Percentiles rank a stretch among this genome's conserved stretches.
phyloP scores from a whole-genome alignment of 2,888 invertebrate genomes.

The Andrena haemorrhoa region DNA sequence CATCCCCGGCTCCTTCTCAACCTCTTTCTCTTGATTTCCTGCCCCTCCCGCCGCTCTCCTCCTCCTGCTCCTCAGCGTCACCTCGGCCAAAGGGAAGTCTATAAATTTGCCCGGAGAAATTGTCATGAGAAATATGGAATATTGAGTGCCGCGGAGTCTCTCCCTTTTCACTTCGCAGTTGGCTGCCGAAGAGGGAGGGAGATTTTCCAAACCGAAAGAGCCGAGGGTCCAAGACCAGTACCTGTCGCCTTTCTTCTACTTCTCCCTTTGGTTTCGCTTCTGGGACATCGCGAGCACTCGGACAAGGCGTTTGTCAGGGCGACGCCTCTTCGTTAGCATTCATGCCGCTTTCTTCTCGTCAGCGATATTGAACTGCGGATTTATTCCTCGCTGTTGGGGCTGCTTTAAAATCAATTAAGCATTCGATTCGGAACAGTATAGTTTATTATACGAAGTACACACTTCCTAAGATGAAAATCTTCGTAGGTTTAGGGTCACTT shows the following conservation, averaged over 20 bases:
- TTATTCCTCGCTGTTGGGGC: too few species aligned
- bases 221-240: constrained; percentile 42
- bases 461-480: too few species aligned
- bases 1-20: constrained; percentile 19
- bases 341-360: neutral
- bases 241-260: neutral
- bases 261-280: neutral
- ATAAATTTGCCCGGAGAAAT: constrained; percentile 80
- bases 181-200: constrained; percentile 29
- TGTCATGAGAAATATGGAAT: constrained; percentile 79
- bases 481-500: too few species aligned
- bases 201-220: constrained; percentile 16
- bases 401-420: too few species aligned
- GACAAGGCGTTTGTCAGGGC: constrained; percentile 7
- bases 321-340: neutral
- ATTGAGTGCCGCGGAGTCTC: constrained; percentile 73
- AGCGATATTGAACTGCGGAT: neutral
- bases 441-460: too few species aligned
- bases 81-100: constrained; percentile 72
- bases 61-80: constrained; percentile 17
- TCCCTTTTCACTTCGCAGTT: constrained; percentile 10
- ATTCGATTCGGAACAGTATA: too few species aligned
- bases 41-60: neutral
- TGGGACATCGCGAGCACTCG: constrained; percentile 8
- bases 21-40: constrained; percentile 52